Conservation (phyloP, 2,797 vertebrate genomes). For the Pantherophis vulpinus region DNA sequence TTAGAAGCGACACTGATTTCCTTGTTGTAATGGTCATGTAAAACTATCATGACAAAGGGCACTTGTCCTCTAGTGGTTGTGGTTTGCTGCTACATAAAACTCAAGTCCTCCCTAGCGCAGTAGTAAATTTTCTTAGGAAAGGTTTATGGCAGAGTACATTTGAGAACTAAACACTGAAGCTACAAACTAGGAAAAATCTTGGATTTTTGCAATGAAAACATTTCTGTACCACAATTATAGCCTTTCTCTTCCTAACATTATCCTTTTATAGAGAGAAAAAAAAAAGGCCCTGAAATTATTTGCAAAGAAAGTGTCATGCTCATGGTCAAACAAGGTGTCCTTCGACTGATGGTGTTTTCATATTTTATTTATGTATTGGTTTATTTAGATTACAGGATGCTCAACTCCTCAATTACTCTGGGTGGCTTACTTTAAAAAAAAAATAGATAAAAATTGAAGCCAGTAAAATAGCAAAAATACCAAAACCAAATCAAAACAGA, state of each 20-base stretch:
- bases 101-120: background rate
- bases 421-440: background rate
- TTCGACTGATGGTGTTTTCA: background rate
- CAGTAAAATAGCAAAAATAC: background rate
- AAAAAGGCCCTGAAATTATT: background rate
- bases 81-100: constrained; percentile 11
- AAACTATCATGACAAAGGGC: background rate
- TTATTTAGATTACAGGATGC: background rate
- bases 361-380: background rate
- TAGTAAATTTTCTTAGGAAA: background rate
- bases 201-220: background rate
- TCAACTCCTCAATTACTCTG: background rate
- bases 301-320: background rate
- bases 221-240: background rate
- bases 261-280: background rate
- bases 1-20: constrained; percentile 3
- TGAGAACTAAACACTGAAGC: background rate
- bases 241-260: background rate
- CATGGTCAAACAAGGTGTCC: background rate
- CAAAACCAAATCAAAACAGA: background rate
- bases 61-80: background rate
- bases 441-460: background rate
- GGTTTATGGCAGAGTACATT: background rate
- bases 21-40: background rate
- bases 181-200: background rate